Conservation (phyloP, 2,113 vertebrate genomes). For the Pomatostomus ruficeps region DNA sequence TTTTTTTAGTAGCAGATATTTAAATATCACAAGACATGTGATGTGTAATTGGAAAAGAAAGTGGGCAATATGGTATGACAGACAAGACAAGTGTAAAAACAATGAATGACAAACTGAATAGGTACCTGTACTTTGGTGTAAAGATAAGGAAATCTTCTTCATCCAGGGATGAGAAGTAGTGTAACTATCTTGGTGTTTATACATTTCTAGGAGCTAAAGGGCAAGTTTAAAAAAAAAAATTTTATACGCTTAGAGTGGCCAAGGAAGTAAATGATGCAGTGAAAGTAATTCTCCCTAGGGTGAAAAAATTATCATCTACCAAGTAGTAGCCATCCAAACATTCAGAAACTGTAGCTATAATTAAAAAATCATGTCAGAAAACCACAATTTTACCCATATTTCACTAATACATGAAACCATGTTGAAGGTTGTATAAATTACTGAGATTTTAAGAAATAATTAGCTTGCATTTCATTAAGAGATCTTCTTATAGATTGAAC, state of each 20-base stretch:
- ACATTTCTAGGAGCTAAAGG: neutral
- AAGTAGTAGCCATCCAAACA: neutral
- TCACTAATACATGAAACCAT: neutral
- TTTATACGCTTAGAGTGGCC: neutral
- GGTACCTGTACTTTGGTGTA: neutral
- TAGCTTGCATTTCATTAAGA: neutral
- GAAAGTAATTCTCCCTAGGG: neutral
- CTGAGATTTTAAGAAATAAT: neutral
- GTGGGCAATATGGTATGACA: neutral
- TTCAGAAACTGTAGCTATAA: neutral
- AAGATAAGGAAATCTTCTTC: neutral
- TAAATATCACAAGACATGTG: neutral
- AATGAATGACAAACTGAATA: neutral
- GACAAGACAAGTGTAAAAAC: neutral
- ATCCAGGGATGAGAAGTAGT: neutral
- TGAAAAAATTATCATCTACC: neutral
- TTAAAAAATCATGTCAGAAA: neutral
- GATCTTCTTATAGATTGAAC: neutral
- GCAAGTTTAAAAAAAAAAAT: no score
- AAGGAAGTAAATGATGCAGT: neutral
- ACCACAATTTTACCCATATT: neutral
- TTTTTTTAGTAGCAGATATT: neutral
- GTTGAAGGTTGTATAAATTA: neutral
- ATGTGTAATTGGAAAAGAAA: neutral
- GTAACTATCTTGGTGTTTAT: neutral